Evolutionary conservation across 2,113 vertebrate species (phyloP).

Genomic region (Pandion haliaetus): DNA sequence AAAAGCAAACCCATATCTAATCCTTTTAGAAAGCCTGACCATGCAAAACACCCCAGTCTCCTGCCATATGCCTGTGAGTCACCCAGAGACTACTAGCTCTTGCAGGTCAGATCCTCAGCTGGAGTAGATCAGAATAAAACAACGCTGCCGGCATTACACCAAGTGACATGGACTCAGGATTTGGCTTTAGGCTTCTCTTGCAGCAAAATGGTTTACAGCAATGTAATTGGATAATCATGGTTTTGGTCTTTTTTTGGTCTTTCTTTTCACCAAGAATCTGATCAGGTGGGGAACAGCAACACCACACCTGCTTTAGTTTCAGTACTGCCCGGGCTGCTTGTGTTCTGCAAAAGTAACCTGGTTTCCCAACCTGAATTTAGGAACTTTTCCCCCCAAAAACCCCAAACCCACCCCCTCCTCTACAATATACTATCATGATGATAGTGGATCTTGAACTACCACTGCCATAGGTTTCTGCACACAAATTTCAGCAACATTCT

Average conservation of each 20-base stretch:
- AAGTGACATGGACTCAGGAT: background rate
- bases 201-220: background rate
- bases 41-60: background rate
- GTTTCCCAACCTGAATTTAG: background rate
- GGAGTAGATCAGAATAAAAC: background rate
- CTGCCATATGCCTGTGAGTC: background rate
- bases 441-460: background rate
- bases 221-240: background rate
- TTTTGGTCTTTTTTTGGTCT: background rate
- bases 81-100: background rate
- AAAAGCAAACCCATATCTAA: background rate
- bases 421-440: background rate
- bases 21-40: background rate
- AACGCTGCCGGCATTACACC: background rate
- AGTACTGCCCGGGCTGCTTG: background rate
- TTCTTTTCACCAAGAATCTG: background rate
- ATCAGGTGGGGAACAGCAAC: background rate
- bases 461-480: background rate
- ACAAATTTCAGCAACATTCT: background rate
- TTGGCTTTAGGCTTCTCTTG: background rate
- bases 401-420: background rate
- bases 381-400: fast-evolving
- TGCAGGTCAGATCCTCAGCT: background rate
- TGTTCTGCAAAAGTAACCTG: background rate
- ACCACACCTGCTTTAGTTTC: background rate